phyloP scores from a whole-genome alignment of 2,888 invertebrate species.

The Itoplectis maculator region DNA sequence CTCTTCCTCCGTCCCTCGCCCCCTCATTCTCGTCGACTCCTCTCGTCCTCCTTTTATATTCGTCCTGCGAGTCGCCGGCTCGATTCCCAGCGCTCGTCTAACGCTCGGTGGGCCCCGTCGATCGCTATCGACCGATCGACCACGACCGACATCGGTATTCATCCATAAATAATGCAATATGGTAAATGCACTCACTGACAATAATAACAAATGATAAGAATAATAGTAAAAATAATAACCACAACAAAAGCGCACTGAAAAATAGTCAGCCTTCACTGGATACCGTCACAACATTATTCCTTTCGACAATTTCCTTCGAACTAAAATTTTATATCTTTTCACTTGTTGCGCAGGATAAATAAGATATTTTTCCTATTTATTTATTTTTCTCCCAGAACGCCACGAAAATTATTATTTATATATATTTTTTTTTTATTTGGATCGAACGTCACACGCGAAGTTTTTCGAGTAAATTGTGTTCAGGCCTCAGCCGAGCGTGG shows the following conservation, averaged over 20 bases:
- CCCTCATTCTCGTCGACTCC: slow-evolving; percentile 6
- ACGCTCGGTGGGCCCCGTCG: slow-evolving; percentile 39
- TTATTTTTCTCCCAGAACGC: too few relatives aligned
- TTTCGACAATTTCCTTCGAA: not conserved
- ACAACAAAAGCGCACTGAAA: not conserved
- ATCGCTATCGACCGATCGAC: slow-evolving; percentile 55
- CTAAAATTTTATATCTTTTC: not conserved
- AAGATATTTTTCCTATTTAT: not conserved
- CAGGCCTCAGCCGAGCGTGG: slow-evolving; percentile 33
- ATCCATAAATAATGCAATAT: slow-evolving; percentile 9
- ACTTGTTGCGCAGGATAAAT: not conserved
- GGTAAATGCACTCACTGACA: slow-evolving; percentile 2
- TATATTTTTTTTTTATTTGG: not conserved
- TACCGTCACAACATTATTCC: not conserved
- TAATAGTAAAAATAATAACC: not conserved
- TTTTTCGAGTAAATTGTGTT: slow-evolving; percentile 6
- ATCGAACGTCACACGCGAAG: not conserved
- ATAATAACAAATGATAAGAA: not conserved
- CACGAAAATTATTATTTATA: too few relatives aligned
- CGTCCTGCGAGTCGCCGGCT: slow-evolving; percentile 16
- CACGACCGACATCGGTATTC: slow-evolving; percentile 40
- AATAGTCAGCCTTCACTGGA: not conserved
- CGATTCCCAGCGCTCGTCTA: slow-evolving; percentile 47
- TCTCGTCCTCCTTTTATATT: slow-evolving; percentile 9
- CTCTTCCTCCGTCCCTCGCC: slow-evolving; percentile 14